These are phyloP conservation scores for Stratiomys singularior DNA, from an alignment of 2,888 invertebrate species.

Conservation along the genomic window DNA sequence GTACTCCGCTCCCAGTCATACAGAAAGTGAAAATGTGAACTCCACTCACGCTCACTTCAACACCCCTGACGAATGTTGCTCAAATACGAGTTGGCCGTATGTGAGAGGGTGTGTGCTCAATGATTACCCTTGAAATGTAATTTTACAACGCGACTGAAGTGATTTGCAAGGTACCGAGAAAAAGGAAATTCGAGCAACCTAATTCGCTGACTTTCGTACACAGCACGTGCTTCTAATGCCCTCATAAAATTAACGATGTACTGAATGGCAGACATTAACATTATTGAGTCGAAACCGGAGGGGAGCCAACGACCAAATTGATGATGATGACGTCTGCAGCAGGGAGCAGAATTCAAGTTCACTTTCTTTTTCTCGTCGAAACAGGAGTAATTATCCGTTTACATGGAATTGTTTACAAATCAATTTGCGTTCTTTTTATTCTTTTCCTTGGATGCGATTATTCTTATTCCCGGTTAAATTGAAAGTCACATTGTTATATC, in stretches of 20 bases:
- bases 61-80: too few species aligned
- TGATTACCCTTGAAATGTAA: not conserved
- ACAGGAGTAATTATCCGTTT: constrained; percentile 22
- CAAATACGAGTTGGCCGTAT: too few species aligned
- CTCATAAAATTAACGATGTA: constrained; percentile 28
- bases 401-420: constrained; percentile 9
- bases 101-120: too few species aligned
- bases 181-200: not conserved
- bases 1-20: too few species aligned
- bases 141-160: not conserved
- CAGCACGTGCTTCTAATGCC: constrained; percentile 36
- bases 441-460: not conserved
- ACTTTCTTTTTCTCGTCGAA: not conserved
- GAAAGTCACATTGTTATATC: not conserved
- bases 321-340: not conserved
- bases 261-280: not conserved
- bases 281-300: not conserved
- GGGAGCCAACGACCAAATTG: too few species aligned
- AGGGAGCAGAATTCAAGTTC: not conserved
- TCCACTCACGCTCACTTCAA: too few species aligned
- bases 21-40: too few species aligned
- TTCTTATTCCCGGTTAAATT: not conserved
- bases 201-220: constrained; percentile 13
- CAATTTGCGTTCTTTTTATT: constrained; percentile 13
- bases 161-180: not conserved